phyloP scores from a whole-genome alignment of 2,113 vertebrate genomes.

The Microtus richardsoni region DNA sequence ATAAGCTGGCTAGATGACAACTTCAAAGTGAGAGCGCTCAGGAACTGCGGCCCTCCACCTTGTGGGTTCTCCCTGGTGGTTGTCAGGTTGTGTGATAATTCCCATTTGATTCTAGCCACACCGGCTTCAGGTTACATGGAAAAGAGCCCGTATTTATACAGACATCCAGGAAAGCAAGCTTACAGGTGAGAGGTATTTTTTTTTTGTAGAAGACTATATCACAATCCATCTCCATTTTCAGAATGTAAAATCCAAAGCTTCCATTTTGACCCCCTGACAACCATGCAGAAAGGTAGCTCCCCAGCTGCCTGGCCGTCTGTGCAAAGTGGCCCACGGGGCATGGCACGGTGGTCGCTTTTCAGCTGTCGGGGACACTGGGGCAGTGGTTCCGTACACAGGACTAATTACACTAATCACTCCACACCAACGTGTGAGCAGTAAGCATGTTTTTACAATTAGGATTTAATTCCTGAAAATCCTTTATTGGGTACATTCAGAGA shows the following conservation, averaged over 20 bases:
- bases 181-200: neutral
- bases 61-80: neutral
- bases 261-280: conserved; percentile 56
- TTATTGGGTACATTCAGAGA: conserved; percentile 74
- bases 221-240: conserved; percentile 25
- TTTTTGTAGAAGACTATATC: neutral
- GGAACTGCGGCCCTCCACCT: neutral
- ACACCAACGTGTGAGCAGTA: conserved; percentile 73
- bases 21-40: neutral
- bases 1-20: neutral
- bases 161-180: conserved; percentile 27
- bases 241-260: conserved; percentile 16
- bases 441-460: conserved; percentile 77
- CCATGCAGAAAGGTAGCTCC: neutral
- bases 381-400: conserved; percentile 74
- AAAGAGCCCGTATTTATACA: neutral
- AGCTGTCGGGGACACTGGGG: conserved; percentile 69
- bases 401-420: conserved; percentile 79
- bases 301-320: conserved; percentile 48
- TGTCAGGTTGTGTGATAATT: neutral
- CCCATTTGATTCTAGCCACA: neutral
- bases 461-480: conserved; percentile 73
- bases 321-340: conserved; percentile 9
- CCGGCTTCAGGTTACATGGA: neutral
- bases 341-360: conserved; percentile 59